Evolutionary conservation across 2,797 vertebrate genomes (phyloP).

Genomic region (Echeneis naucrates): DNA sequence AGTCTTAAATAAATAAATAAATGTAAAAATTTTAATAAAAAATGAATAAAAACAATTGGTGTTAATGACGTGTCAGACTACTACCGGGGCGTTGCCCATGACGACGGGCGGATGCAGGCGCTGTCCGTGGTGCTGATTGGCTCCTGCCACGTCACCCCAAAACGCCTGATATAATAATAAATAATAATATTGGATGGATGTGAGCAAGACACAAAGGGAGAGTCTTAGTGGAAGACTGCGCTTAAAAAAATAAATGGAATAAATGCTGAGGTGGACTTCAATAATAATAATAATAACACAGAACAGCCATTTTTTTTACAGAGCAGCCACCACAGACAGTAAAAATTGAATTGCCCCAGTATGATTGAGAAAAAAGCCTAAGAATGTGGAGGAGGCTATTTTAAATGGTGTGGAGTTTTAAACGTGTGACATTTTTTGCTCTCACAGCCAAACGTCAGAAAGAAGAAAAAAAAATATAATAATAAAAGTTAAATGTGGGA

Average conservation of each 20-base stretch:
- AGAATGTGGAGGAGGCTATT: slow-evolving; percentile 32
- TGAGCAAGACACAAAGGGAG: slow-evolving; percentile 5
- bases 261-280: slow-evolving; percentile 1
- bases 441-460: slow-evolving; percentile 15
- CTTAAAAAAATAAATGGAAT: neutral
- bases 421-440: slow-evolving; percentile 30
- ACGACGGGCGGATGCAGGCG: slow-evolving; percentile 51
- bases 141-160: slow-evolving; percentile 44
- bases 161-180: slow-evolving; percentile 47
- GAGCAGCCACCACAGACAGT: neutral
- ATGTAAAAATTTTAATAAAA: neutral
- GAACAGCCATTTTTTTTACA: neutral
- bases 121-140: slow-evolving; percentile 65
- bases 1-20: no score
- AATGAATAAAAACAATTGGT: no score
- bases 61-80: neutral
- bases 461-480: neutral
- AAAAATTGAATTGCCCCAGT: neutral
- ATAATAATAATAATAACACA: neutral
- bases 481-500: neutral
- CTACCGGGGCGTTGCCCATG: slow-evolving; percentile 50
- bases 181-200: slow-evolving; percentile 18
- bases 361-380: slow-evolving; percentile 2
- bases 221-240: neutral
- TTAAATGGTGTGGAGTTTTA: slow-evolving; percentile 44